Conservation (phyloP, 2,113 vertebrate genomes). For the Sylvietta virens region DNA sequence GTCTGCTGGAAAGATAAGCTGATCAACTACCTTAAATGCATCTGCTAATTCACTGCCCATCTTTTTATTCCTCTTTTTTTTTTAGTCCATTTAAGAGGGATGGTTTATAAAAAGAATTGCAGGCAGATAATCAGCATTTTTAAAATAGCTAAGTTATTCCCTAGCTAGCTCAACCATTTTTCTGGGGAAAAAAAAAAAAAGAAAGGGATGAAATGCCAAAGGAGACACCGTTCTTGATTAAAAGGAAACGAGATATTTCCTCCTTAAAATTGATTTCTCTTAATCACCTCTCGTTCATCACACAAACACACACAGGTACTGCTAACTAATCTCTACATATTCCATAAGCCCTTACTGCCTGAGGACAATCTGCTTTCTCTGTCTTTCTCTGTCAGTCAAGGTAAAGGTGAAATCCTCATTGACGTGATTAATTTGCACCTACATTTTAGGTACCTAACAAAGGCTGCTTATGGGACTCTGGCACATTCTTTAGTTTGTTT, state of each 20-base stretch:
- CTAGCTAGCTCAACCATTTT: not conserved
- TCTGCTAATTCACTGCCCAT: slow-evolving; percentile 42
- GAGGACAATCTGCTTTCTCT: not conserved
- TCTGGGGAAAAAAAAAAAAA: not conserved
- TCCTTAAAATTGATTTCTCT: not conserved
- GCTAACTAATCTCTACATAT: not conserved
- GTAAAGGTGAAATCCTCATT: not conserved
- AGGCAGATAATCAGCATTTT: not conserved
- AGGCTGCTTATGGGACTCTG: not conserved
- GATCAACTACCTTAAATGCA: slow-evolving; percentile 37
- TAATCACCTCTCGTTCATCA: not conserved
- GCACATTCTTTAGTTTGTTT: not conserved
- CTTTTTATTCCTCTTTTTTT: not conserved
- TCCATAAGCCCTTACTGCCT: not conserved
- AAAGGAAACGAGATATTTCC: not conserved
- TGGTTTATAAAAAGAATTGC: not conserved
- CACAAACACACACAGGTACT: not conserved
- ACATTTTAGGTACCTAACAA: rapidly evolving
- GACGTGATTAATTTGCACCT: not conserved
- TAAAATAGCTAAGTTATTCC: not conserved
- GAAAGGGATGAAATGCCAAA: not conserved
- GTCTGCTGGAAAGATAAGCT: slow-evolving; percentile 29
- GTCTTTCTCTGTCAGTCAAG: not conserved
- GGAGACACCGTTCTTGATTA: not conserved
- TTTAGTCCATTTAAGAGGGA: not conserved